Evolutionary conservation across 2,113 vertebrate species (phyloP), one percentile per base, ranked within the genome.

Genomic region (Stegastes partitus): DNA sequence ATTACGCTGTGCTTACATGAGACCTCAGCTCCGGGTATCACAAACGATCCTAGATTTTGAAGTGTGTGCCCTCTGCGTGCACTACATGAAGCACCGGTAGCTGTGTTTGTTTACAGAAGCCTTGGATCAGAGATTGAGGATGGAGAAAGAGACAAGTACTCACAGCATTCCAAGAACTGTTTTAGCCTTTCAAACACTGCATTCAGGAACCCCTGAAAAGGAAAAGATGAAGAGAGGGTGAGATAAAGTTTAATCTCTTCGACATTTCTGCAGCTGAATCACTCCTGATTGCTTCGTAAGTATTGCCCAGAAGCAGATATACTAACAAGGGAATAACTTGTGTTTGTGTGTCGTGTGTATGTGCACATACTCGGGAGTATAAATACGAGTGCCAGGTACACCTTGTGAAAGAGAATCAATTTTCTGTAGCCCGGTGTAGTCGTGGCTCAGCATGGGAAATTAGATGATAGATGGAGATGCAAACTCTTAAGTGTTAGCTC

Each of bases 81-180:
- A 34, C 45, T 54, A 73, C 25, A 76, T 62, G 9, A 78, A 68
- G 65, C 61, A 23, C 28, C 15, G 1, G 19, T 56, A 39, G 64
- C 21, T 51, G 34, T 49, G 31, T 79, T 64, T 79, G 42, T 81
- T 82, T 78, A 56, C 55, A 66, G 31, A 73, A 59, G 42, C 9
- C 11, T 42, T 2, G 37, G 56, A 81, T 79, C 69, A 79, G 63
- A 74, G 70, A 58, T 64, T 47, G 2, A 58, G 18, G 23, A 70
- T n/a, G 44, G 58, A 67, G 58, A 79, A 71, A 71, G 39, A 86
- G 49, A 83, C 34, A 39, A 67, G 80, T 87, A 99, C 98, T 99
- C 93, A 99, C 97, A 96, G 83, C 97, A 98, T 82, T 98, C 96
- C 86, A 99, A 90, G 93, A 98, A 99, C 82, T 98, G 97, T 88